Percentiles rank a stretch among this genome's conserved stretches.
Conservation (phyloP, 2,888 invertebrate genomes). For the Morpho achilles region DNA sequence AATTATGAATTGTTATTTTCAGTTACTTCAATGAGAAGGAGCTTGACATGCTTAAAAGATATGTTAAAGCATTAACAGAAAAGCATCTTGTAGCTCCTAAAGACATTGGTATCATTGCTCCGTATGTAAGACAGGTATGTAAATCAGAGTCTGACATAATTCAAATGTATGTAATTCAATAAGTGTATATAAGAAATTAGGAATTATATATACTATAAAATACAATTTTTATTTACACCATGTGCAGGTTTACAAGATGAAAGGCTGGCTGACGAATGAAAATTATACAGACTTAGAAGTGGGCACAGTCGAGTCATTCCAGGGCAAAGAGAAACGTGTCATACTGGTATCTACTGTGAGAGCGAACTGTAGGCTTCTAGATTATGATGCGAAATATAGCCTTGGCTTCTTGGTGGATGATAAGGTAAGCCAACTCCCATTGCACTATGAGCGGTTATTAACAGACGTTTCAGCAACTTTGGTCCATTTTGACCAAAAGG, state of each 20-base stretch:
- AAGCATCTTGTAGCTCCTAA: conserved; percentile 73
- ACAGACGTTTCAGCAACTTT: too few species aligned
- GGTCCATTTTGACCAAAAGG: too few species aligned
- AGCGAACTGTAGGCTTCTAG: conserved; percentile 66
- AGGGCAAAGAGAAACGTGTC: conserved; percentile 90
- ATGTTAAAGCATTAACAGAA: conserved; percentile 78
- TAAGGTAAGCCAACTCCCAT: conserved; percentile 40
- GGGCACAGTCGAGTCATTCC: conserved; percentile 93
- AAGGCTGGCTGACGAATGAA: conserved; percentile 48
- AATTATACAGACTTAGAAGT: conserved; percentile 76
- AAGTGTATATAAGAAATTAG: too few species aligned
- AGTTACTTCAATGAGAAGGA: conserved; percentile 88
- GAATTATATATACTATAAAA: neutral
- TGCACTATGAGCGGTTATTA: too few species aligned
- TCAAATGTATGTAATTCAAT: too few species aligned
- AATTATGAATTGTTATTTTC: conserved; percentile 19
- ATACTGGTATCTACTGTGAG: conserved; percentile 91
- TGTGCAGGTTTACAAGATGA: conserved; percentile 66
- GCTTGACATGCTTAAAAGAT: conserved; percentile 74
- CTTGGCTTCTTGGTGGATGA: conserved; percentile 78
- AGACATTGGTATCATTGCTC: conserved; percentile 94
- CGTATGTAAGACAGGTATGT: conserved; percentile 92
- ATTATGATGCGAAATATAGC: conserved; percentile 74
- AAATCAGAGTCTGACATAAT: too few species aligned
- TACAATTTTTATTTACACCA: neutral